Evolutionary conservation across 2,113 vertebrate species (phyloP).

Genomic region (Mormyrus iriodes): DNA sequence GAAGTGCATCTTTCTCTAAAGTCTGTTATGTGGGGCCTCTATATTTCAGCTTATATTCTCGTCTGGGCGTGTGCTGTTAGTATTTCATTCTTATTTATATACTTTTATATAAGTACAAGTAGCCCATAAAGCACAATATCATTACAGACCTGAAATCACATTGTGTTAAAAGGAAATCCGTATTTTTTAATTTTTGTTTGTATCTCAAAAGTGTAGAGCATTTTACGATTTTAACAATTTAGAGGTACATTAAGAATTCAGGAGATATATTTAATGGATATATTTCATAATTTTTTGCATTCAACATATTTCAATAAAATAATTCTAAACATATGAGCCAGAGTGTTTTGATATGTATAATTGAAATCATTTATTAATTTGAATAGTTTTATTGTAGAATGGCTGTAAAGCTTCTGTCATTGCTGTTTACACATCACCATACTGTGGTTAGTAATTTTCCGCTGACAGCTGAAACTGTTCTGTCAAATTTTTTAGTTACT

Average conservation of each 20-base stretch:
- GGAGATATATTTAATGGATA: background rate
- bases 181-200: background rate
- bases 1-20: background rate
- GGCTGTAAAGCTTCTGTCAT: background rate
- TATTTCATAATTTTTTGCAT: too few relatives aligned
- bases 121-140: background rate
- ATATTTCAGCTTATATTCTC: background rate
- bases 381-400: background rate
- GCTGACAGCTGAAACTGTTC: background rate
- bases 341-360: background rate
- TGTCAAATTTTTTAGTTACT: background rate
- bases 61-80: background rate
- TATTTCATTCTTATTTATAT: background rate
- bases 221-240: background rate
- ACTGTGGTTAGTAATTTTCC: background rate
- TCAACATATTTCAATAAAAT: too few relatives aligned
- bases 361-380: background rate
- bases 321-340: background rate
- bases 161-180: background rate
- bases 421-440: background rate
- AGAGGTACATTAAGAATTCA: background rate
- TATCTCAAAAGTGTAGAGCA: background rate
- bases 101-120: background rate
- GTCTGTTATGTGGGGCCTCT: background rate
- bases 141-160: background rate